Base-by-base conservation (phyloP, 2,113 vertebrate species). In the Philantomba maxwellii region DNA sequence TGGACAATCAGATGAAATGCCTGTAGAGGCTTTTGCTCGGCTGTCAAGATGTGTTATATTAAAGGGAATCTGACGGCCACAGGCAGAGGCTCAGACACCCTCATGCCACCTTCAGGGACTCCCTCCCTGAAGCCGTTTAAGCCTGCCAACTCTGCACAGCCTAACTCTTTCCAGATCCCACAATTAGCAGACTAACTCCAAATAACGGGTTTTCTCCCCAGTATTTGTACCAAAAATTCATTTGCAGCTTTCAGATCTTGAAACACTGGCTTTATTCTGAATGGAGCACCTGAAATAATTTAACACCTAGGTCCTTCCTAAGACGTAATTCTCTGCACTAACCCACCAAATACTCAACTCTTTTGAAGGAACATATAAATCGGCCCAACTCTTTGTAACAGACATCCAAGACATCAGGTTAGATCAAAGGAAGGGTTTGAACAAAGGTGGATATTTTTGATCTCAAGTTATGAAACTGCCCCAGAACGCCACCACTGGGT, bases 241-340 rank as follows among this genome's bases (percentile, higher is more conserved):
- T 49, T 51, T 51, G 3, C 43, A 28, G 30, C 77, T 93, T 85
- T 91, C 87, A 86, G 78, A 87, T 39, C 43, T 64, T 94, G 78
- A 93, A 93, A 90, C 28, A 83, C 51, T 39, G 30, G 8, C 77
- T 97, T 94, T 75, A 36, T 88, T 70, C 55, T 81, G 30, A 97
- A 45, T 16, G 2, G n/a, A 85, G 30, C 83, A 70, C 28, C 77
- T 92, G 89, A 93, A 97, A 96, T 91, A 66, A 91, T 82, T 64
- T 70, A 53, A 28, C 11, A 7, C 43, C 23, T 26, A 11, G 43
- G 26, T 62, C 81, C 83, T 83, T 53, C 57, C 36, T 30, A 85
- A 66, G 78, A 89, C 23, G 39, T 36, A 33, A 66, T 49, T 91
- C 70, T 80, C 33, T 73, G 70, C 64, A 57, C 43, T 70, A 82